Base-by-base conservation (phyloP, 2,888 invertebrate genomes). In the Biston betularia region DNA sequence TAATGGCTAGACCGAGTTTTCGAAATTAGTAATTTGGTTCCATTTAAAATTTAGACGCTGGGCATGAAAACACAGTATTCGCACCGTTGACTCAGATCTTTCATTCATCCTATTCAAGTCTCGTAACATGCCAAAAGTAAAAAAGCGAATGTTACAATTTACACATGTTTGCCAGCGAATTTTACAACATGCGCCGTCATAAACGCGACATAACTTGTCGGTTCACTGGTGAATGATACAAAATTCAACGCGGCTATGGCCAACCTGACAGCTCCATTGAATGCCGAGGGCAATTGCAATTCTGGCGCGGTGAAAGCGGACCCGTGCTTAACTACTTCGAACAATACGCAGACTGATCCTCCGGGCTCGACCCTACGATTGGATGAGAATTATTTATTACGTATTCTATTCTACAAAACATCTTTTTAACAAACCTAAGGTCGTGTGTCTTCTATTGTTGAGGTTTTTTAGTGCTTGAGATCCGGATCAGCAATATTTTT, bases 371-470 rank as follows among this genome's bases (percentile, higher is more conserved):
- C 61, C 57, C 57, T 50, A 57, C 56, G 8, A 46, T 52, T 65
- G 56, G 61, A 57, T 34, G 50, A 15, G 67, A 67, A 63, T 68
- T 55, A 63, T 68, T 68, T 68, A 68, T 59, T 55, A 55, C 59
- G 46, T 54, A 42, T 59, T 60, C 62, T 66, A 56, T 62, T 66
- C 57, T 52, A 14, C 34, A 40, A 50, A 49, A 66, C 54, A 49
- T 56, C 42, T 44, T 60, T 55, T 49, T 34, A 60, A 42, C 50
- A 42, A 49, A 42, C 33, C 50, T 24, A 40, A 59, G 42, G 24
- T 24, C 5, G 14, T 40, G 38, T 44, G 12, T 44, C 14, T 12
- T 42, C 24, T 38, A 42, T n/a, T 42, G 33, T 53, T 34, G 6
- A 11, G 9, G 44, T 34, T 50, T 53, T 53, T 40, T 53, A 6